Conservation (phyloP, 1,140 invertebrate genomes). For the Onthophagus taurus region DNA sequence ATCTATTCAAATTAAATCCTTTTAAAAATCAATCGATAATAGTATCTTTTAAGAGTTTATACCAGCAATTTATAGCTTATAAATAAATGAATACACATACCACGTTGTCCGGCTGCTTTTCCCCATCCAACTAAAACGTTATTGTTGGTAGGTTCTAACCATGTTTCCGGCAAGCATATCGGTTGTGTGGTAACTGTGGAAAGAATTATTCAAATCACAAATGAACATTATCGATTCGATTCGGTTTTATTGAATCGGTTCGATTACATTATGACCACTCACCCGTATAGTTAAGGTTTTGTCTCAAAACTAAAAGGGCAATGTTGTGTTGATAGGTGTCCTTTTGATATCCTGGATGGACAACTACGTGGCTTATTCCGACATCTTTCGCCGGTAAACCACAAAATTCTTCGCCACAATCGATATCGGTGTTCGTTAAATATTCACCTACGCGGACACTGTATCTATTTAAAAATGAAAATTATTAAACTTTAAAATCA, state of each 20-base stretch:
- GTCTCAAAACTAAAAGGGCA: slow-evolving; percentile 52
- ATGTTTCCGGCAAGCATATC: slow-evolving; percentile 42
- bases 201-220: not conserved
- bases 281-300: slow-evolving; percentile 58
- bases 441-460: slow-evolving; percentile 58
- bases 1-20: not conserved
- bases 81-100: slow-evolving; percentile 19
- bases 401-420: slow-evolving; percentile 58
- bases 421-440: slow-evolving; percentile 49
- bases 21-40: not conserved
- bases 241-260: not conserved
- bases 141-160: slow-evolving; percentile 38
- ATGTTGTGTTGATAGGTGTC: slow-evolving; percentile 59
- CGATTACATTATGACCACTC: slow-evolving; percentile 11
- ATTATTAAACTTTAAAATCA: too few relatives aligned
- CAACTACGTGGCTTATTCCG: slow-evolving; percentile 53
- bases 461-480: slow-evolving; percentile 32
- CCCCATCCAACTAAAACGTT: slow-evolving; percentile 39
- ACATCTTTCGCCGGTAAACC: slow-evolving; percentile 52
- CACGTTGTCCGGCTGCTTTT: slow-evolving; percentile 32
- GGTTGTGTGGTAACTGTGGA: slow-evolving; percentile 43
- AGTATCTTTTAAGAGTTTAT: too few relatives aligned
- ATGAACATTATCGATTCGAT: not conserved
- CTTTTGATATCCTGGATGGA: slow-evolving; percentile 58
- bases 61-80: not conserved